These are phyloP conservation scores for Trididemnum clinides DNA, from an alignment of 23 tunicate genomes.

Conservation along the genomic window DNA sequence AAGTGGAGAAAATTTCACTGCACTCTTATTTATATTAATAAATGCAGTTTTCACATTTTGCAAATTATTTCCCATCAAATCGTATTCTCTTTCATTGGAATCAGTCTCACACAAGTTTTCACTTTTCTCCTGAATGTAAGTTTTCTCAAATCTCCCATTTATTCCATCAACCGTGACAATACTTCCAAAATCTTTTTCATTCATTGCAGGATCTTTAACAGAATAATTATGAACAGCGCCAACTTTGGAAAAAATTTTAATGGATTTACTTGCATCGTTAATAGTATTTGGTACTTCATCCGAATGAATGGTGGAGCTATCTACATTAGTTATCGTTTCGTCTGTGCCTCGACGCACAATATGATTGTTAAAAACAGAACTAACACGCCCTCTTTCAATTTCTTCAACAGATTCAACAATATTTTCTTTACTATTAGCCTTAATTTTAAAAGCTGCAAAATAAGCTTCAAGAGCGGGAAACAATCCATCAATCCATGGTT, in stretches of 20 bases:
- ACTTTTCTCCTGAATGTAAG: background rate
- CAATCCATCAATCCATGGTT: conserved; percentile 87
- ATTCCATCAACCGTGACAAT: background rate
- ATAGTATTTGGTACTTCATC: background rate
- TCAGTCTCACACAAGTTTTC: background rate
- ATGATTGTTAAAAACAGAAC: background rate
- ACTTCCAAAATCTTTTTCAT: background rate
- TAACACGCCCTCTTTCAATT: too few relatives aligned
- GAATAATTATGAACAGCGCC: background rate
- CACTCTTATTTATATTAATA: too few relatives aligned
- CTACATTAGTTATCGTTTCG: background rate
- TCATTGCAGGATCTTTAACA: too few relatives aligned
- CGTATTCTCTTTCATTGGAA: background rate
- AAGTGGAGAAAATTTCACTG: too few relatives aligned
- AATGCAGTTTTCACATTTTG: too few relatives aligned
- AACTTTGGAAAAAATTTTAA: background rate
- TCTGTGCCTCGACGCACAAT: background rate
- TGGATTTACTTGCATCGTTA: background rate
- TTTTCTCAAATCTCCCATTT: too few relatives aligned
- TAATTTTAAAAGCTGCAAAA: background rate
- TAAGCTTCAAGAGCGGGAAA: conserved; percentile 43
- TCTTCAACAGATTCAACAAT: too few relatives aligned
- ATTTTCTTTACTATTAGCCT: background rate
- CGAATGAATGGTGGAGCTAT: background rate
- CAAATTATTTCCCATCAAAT: background rate